Base-by-base conservation (phyloP, 1,140 invertebrate genomes). In the Drosophila tsacasi region DNA sequence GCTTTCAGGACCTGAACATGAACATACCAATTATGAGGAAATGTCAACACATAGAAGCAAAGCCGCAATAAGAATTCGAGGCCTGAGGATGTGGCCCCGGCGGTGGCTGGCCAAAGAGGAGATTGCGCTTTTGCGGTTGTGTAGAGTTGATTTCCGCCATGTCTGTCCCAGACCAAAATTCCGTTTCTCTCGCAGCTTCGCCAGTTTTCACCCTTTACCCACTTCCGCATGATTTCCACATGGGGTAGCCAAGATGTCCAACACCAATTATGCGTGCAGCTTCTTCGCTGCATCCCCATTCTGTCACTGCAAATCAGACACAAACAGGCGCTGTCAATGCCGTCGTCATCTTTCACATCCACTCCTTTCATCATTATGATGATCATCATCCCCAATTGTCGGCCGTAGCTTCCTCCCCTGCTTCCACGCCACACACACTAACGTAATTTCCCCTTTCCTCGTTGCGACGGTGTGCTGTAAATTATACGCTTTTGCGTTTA, bases 101-200 rank as follows among this genome's bases (percentile, higher is more conserved):
- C 37, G 50, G 65, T 39, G 52, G 32, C 15, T 23, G 39, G 15
- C 50, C 32, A 64, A 57, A 67, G 52, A 71, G 83, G 72, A 86
- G 83, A 87, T 87, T 87, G 76, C 65, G 83, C 83, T 87, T 87
- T 87, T 87, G 83, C 84, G 83, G 83, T 87, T 87, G 72, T 80
- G 72, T 75, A 87, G 83, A 87, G 80, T 87, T 83, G 84, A 87
- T 89, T 87, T 87, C 84, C 83, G 83, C 76, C 80, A 80, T 81
- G 83, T 89, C 80, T 72, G 68, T 30, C 13, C 30, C 30, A 44
- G n/a, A 25, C 32, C 44, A n/a, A 12, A 30, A 2, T 39, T 5
- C 8, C 49, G 44, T 15, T 39, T 55, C 32, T 17, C 23, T 17
- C 32, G 52, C 17, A 17, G 23, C 23, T 21, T 61, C 32, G 2